A percentile compares a stretch with the other conserved stretches of the same genome.
Evolutionary conservation across 2,113 vertebrate genomes (phyloP).

Genomic region (Manacus vitellinus): DNA sequence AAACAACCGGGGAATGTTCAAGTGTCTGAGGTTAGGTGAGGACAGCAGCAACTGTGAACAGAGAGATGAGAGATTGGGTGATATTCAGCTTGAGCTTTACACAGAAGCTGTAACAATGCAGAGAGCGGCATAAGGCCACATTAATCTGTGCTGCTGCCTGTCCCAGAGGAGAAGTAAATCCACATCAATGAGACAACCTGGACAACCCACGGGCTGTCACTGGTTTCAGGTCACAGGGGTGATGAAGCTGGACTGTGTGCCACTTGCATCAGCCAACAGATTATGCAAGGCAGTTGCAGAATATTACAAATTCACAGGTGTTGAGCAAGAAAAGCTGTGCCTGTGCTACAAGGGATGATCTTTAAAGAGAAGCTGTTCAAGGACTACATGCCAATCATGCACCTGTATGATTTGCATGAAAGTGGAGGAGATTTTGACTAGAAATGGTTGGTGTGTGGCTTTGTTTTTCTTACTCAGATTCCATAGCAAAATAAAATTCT

Average conservation of each 20-base stretch:
- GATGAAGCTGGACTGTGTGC: not conserved
- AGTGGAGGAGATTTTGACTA: not conserved
- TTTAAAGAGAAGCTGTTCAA: not conserved
- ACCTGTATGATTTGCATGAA: not conserved
- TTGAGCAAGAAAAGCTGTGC: not conserved
- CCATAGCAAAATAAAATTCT: constrained; percentile 26
- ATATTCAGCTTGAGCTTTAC: not conserved
- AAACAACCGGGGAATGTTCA: not conserved
- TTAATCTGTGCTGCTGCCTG: not conserved
- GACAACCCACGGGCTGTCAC: not conserved
- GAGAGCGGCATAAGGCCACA: not conserved
- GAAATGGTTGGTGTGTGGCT: not conserved
- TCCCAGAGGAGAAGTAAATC: not conserved
- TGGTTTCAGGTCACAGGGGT: accelerated
- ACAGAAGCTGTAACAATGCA: not conserved
- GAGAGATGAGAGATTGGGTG: not conserved
- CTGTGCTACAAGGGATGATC: not conserved
- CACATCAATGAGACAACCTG: not conserved
- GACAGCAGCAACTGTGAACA: not conserved
- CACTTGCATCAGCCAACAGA: not conserved
- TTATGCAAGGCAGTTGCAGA: not conserved
- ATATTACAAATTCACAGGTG: not conserved
- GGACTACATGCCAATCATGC: not conserved
- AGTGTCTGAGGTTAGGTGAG: not conserved
- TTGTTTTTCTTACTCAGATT: not conserved